A percentile compares a stretch with the other conserved stretches of the same genome.
These are phyloP conservation scores for Hapalemur alaotrensis DNA, from an alignment of 2,797 vertebrate genomes.

Conservation along the genomic window DNA sequence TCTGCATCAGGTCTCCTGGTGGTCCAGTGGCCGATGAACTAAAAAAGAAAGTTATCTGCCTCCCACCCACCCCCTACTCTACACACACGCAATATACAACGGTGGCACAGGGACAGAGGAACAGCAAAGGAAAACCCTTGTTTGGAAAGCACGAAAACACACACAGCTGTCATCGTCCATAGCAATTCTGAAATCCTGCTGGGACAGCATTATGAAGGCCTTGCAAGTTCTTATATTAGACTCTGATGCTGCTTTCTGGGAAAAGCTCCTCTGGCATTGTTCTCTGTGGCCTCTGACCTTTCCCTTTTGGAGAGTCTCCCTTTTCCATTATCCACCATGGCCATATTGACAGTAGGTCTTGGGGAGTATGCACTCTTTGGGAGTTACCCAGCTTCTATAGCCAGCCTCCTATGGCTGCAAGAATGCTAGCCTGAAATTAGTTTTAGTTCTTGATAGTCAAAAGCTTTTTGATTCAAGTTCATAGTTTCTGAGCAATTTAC, in stretches of 20 bases:
- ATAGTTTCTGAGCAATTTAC: not conserved
- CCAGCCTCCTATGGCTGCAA: not conserved
- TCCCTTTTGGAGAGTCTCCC: not conserved
- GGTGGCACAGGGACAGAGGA: not conserved
- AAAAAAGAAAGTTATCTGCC: not conserved
- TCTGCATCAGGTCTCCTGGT: not conserved
- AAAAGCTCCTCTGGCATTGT: not conserved
- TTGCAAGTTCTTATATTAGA: not conserved
- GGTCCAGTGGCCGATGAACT: not conserved
- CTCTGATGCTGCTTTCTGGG: not conserved
- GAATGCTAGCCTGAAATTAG: not conserved
- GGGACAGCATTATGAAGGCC: not conserved
- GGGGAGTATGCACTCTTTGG: not conserved
- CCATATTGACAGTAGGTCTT: not conserved
- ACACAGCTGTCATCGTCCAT: not conserved
- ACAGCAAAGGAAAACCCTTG: not conserved
- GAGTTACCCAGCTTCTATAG: not conserved
- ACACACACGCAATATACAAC: not conserved
- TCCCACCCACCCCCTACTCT: not conserved
- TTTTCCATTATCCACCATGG: not conserved
- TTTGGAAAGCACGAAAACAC: not conserved
- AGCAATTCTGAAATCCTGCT: not conserved
- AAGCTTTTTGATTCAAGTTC: not conserved
- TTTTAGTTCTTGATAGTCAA: not conserved
- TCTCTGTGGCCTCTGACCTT: not conserved